phyloP scores from a whole-genome alignment of 1,140 invertebrate genomes.

The Apis mellifera region Amel_HAv3.1 CM009933.2:13531501-13532000 shows the following conservation, averaged over 20 bases:
- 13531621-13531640: neutral
- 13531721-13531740: neutral
- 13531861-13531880: constrained; percentile 87
- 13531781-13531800: constrained; percentile 44
- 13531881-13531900: constrained; percentile 80
- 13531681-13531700: neutral
- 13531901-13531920: constrained; percentile 32
- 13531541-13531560: too few species aligned
- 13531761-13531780: neutral
- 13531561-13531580: too few species aligned
- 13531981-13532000: neutral
- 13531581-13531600: too few species aligned
- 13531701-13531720: neutral
- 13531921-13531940: neutral
- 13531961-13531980: too few species aligned
- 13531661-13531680: neutral
- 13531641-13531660: neutral
- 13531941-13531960: too few species aligned
- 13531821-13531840: constrained; percentile 80
- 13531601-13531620: too few species aligned
- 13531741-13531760: neutral
- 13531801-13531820: constrained; percentile 67
- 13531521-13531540: too few species aligned
- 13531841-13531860: constrained; percentile 89
- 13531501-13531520: too few species aligned